These are phyloP conservation scores for Ichneumoninae sp. DNA, from an alignment of 2,888 invertebrate genomes.

Conservation along the genomic window DNA sequence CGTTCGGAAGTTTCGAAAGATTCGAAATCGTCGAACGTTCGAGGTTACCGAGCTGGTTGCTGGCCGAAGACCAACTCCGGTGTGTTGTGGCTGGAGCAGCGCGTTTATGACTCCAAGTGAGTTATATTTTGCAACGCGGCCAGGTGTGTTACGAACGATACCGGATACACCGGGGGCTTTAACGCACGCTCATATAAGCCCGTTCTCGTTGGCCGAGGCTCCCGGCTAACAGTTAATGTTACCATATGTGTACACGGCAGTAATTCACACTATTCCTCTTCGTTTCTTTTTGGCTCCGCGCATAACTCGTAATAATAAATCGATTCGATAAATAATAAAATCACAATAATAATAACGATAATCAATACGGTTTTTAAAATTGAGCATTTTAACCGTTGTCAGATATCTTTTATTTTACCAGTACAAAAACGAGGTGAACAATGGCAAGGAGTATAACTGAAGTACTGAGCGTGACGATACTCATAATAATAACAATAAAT, in stretches of 20 bases:
- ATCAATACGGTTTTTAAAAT: neutral
- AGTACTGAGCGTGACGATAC: no score
- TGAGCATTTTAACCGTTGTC: neutral
- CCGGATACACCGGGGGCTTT: slow-evolving; percentile 48
- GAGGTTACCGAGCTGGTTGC: neutral
- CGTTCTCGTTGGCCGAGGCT: slow-evolving; percentile 5
- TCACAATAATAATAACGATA: neutral
- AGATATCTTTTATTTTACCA: neutral
- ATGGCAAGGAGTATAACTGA: no score
- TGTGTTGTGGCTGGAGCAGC: slow-evolving; percentile 28
- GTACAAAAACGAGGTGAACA: no score
- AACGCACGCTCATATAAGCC: slow-evolving; percentile 14
- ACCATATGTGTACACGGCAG: neutral
- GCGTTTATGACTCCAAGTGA: slow-evolving; percentile 43
- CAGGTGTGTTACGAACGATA: slow-evolving; percentile 60
- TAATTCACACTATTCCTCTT: neutral
- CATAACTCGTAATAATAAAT: neutral
- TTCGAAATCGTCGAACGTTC: neutral
- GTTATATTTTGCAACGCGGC: slow-evolving; percentile 53
- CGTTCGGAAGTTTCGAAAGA: neutral
- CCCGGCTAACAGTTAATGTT: slow-evolving; percentile 1
- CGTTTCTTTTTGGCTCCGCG: neutral
- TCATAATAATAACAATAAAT: no score
- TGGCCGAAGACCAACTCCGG: neutral
- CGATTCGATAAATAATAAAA: neutral